A percentile compares a stretch with the other conserved stretches of the same genome.
phyloP scores from a whole-genome alignment of 2,888 invertebrate genomes.

The Melanostoma mellinum region DNA sequence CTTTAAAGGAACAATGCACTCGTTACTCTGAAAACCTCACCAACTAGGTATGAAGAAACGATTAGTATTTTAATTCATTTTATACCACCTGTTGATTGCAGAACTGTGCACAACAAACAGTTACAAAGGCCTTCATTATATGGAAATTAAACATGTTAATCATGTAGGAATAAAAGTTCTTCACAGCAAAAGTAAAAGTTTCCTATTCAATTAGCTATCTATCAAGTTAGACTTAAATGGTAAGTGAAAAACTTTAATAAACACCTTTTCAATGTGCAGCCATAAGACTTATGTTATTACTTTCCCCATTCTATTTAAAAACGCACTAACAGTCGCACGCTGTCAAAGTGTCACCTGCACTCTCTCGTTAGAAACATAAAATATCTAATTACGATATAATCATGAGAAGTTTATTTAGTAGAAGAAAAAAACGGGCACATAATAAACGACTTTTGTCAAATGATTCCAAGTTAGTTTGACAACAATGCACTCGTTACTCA shows the following conservation, averaged over 20 bases:
- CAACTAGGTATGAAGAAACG: too few relatives aligned
- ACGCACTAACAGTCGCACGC: slow-evolving; percentile 14
- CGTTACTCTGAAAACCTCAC: too few relatives aligned
- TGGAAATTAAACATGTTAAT: slow-evolving; percentile 5
- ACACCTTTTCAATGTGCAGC: background rate
- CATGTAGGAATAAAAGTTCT: background rate
- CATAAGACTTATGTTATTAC: slow-evolving; percentile 4
- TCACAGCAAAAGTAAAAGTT: slow-evolving; percentile 31
- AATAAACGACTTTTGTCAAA: slow-evolving; percentile 5
- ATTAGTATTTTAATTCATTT: too few relatives aligned
- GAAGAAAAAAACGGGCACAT: background rate
- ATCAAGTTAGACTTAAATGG: slow-evolving; percentile 10
- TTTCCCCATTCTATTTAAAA: slow-evolving; percentile 36
- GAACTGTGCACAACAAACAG: background rate
- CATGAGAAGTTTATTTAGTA: background rate
- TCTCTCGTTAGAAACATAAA: background rate
- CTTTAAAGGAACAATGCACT: too few relatives aligned
- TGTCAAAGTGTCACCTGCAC: background rate
- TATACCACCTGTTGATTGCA: too few relatives aligned
- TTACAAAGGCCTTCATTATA: background rate
- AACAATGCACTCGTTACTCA: background rate
- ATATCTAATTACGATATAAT: background rate
- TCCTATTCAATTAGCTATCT: slow-evolving; percentile 13
- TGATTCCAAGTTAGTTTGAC: background rate
- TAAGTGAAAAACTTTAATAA: background rate